Evolutionary conservation across 2,113 vertebrate genomes (phyloP).

Genomic region (Hemibagrus wyckioides): DNA sequence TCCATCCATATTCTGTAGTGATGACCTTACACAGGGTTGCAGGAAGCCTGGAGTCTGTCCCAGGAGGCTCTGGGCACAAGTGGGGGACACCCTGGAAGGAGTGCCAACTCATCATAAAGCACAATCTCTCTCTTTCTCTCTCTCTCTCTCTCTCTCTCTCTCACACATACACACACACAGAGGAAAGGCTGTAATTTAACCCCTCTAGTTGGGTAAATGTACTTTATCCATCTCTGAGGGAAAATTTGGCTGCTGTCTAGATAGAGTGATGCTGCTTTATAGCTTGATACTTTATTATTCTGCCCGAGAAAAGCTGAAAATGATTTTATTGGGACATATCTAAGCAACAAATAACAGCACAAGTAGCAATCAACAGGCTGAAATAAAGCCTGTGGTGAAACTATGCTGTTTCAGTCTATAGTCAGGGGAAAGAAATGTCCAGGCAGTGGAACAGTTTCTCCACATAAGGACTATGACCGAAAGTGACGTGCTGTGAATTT

Average conservation of each 20-base stretch:
- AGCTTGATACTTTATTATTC: background rate
- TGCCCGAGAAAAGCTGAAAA: background rate
- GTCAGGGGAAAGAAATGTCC: background rate
- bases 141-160: too few relatives aligned
- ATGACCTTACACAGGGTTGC: too few relatives aligned
- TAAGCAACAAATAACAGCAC: background rate
- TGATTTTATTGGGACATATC: background rate
- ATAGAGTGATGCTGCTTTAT: background rate
- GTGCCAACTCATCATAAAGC: too few relatives aligned
- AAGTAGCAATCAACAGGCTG: background rate
- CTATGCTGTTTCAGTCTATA: background rate
- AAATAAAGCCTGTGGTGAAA: background rate
- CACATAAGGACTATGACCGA: background rate
- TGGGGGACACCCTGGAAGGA: too few relatives aligned
- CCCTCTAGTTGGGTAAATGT: background rate
- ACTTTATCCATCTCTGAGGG: background rate
- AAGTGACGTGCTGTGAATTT: background rate
- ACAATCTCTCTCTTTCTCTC: too few relatives aligned
- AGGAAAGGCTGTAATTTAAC: too few relatives aligned
- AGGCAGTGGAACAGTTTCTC: background rate
- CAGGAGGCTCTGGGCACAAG: too few relatives aligned
- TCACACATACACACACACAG: too few relatives aligned
- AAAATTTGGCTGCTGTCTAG: background rate
- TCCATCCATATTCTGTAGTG: too few relatives aligned
- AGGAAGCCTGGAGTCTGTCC: too few relatives aligned